Conservation (phyloP, 2,797 vertebrate genomes). For the Rhinoraja longicauda region DNA sequence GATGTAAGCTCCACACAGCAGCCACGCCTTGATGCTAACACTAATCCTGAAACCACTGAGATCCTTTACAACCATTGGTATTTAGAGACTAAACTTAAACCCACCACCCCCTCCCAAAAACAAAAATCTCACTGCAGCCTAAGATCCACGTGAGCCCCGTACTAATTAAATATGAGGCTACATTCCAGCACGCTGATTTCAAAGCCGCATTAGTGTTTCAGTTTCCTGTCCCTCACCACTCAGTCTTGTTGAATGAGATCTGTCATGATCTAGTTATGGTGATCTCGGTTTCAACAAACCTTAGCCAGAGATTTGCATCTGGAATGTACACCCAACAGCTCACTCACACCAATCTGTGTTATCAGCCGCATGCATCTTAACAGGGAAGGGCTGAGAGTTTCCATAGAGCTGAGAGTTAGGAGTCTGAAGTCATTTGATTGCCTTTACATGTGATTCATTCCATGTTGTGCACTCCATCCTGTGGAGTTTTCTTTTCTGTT, state of each 20-base stretch:
- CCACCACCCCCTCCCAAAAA: background rate
- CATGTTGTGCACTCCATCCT: background rate
- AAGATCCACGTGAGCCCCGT: background rate
- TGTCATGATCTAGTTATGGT: background rate
- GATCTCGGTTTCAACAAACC: background rate
- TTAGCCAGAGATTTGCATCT: background rate
- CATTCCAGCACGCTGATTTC: background rate
- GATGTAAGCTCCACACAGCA: slow-evolving; percentile 56
- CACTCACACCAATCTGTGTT: background rate
- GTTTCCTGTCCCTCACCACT: background rate
- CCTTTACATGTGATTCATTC: background rate
- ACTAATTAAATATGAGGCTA: background rate
- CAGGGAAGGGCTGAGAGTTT: background rate
- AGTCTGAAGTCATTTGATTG: background rate
- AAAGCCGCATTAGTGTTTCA: background rate
- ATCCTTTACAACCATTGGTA: slow-evolving; percentile 3
- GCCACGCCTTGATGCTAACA: slow-evolving; percentile 67
- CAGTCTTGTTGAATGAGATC: background rate
- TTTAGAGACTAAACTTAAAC: slow-evolving; percentile 28
- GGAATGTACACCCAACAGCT: background rate
- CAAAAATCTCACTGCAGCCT: background rate
- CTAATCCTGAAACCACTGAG: slow-evolving; percentile 47
- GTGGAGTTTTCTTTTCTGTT: background rate
- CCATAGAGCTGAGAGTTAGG: background rate
- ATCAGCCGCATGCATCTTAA: background rate